Evolutionary conservation across 2,113 vertebrate species (phyloP).

Genomic region (Atractosteus spatula): DNA sequence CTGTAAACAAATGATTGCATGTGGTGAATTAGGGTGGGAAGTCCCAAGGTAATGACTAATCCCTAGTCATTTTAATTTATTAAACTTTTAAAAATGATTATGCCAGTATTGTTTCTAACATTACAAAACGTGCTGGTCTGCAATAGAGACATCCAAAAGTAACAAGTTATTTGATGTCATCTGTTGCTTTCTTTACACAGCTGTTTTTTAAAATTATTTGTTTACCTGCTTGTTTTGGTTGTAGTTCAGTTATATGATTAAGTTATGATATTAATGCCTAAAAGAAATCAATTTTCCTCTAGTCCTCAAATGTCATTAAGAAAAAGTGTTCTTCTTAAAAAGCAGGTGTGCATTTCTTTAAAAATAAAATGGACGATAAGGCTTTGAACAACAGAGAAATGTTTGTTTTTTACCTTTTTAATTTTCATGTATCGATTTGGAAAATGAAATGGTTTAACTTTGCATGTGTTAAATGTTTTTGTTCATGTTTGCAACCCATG

Average conservation of each 20-base stretch:
- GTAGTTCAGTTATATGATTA: conserved; percentile 55
- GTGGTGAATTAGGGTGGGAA: conserved; percentile 33
- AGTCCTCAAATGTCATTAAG: conserved; percentile 34
- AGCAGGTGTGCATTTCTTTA: too few relatives aligned
- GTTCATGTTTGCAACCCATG: conserved; percentile 27
- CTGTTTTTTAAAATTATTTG: conserved; percentile 3
- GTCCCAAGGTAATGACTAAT: conserved; percentile 2
- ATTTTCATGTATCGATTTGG: background rate
- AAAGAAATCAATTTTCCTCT: conserved; percentile 53
- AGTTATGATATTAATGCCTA: conserved; percentile 35
- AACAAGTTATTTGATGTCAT: too few relatives aligned
- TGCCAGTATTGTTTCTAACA: too few relatives aligned
- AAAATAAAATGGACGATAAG: too few relatives aligned
- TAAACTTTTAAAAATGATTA: too few relatives aligned
- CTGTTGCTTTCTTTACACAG: too few relatives aligned
- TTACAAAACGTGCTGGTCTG: background rate
- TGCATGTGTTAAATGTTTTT: background rate
- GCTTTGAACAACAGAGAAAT: too few relatives aligned
- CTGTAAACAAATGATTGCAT: conserved; percentile 30
- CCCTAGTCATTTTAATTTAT: too few relatives aligned
- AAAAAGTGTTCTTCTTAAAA: too few relatives aligned
- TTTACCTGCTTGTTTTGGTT: conserved; percentile 50
- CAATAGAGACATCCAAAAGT: background rate
- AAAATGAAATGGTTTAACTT: background rate
- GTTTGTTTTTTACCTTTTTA: too few relatives aligned